Evolutionary conservation across 2,113 vertebrate species (phyloP), one percentile per base, ranked within the genome.

Genomic region (Malurus melanocephalus): DNA sequence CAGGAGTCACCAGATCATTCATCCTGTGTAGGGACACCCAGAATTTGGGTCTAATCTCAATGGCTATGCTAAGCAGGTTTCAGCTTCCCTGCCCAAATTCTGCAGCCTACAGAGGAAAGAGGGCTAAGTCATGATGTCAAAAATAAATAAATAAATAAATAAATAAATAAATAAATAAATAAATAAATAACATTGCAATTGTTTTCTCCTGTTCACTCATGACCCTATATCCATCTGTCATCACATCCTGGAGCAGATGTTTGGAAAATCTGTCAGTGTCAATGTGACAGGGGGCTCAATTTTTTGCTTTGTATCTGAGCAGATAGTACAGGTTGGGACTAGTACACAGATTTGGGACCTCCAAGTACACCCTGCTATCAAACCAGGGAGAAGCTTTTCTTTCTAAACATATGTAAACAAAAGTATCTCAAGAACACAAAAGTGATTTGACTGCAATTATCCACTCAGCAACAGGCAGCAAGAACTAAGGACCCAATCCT

Each of bases 31-130:
- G 69, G 56, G 60, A 86, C 57, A 61, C 49, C 77, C 1, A 0
- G 49, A 92, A 64, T 30, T 5, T 24, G 65, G 40, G 26, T 27
- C 68, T 43, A n/a, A 62, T 32, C 64, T 49, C 2, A 11, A 7
- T 0, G 10, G 77, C 68, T 57, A 60, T 0, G 0, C 67, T 35
- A 7, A 61, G 45, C 30, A 24, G 43, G 48, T 48, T 59, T 40
- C 7, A 2, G 28, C 56, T 10, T 33, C 78, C 53, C 91, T 77
- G 35, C 26, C 56, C 52, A 1, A 20, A 26, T 13, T 16, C 57
- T 38, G 28, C 61, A 68, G 65, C 16, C 27, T 32, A 17, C 9
- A 48, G 65, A 66, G 60, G 27, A 49, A 57, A 32, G 27, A 0
- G 22, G 26, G 30, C 49, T 33, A 77, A 59, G 48, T 10, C 56